Percentiles rank a stretch among this genome's conserved stretches.
phyloP scores from a whole-genome alignment of 2,113 vertebrate genomes.

The Ranitomeya variabilis region DNA sequence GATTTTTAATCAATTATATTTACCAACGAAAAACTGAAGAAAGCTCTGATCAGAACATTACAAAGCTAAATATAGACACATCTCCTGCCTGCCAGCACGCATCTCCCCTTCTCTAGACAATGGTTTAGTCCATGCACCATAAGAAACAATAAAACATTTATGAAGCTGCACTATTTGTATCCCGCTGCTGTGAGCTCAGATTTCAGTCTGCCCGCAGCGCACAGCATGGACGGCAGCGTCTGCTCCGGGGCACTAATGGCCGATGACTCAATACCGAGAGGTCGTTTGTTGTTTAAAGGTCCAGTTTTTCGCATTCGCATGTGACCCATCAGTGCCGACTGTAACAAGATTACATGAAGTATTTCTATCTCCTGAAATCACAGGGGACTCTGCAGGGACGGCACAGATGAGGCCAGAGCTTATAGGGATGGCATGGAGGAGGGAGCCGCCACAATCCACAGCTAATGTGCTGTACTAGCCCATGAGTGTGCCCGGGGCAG shows the following conservation, averaged over 20 bases:
- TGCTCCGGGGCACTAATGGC: conserved; percentile 36
- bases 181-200: not conserved
- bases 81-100: too few relatives aligned
- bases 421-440: not conserved
- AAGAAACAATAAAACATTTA: conserved; percentile 37
- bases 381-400: not conserved
- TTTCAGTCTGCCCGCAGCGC: conserved; percentile 29
- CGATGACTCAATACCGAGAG: conserved; percentile 38
- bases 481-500: too few relatives aligned
- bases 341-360: conserved; percentile 22
- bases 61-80: too few relatives aligned
- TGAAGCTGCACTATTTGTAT: conserved; percentile 21
- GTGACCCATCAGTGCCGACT: not conserved
- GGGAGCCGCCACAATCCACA: too few relatives aligned
- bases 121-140: conserved; percentile 2
- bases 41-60: too few relatives aligned
- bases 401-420: not conserved
- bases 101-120: not conserved
- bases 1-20: too few relatives aligned
- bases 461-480: too few relatives aligned
- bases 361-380: conserved; percentile 3
- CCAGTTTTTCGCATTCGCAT: not conserved
- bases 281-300: conserved; percentile 14
- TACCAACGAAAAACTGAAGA: too few relatives aligned
- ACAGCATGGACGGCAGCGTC: not conserved